Evolutionary conservation across 2,888 invertebrate genomes (phyloP), one percentile per base, ranked within the genome.

Genomic region (Dendrolimus pini): DNA sequence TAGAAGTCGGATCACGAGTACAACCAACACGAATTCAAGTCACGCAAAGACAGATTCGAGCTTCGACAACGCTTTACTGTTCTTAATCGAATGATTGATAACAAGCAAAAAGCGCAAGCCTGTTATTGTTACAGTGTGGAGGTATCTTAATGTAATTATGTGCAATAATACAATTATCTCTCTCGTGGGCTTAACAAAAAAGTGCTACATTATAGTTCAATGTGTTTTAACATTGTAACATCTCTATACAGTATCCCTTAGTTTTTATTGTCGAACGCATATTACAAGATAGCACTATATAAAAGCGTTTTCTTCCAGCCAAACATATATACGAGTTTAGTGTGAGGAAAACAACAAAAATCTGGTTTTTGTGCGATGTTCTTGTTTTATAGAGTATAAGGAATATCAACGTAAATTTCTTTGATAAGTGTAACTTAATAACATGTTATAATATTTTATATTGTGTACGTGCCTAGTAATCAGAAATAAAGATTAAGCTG

Each of bases 1-100:
- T 85, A 70, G 82, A 62, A 67, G 63, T 62, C 59, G 60, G 62
- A 70, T 75, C 73, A 77, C 77, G 74, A 76, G 67, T 65, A 63
- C 60, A 59, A 67, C 63, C 67, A 69, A 71, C 80, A 80, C 79
- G 78, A 80, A 83, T 83, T 87, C 86, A 86, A 83, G 83, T 87
- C 86, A 86, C 84, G 85, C 81, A 77, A 62, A 56, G 72, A 68
- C 69, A 47, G 69, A 67, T 69, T 65, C 70, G 60, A 63, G 61
- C 66, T 60, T 65, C 67, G 65, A 72, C 69, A 67, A 65, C 65
- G 67, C 63, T 65, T 70, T 66, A 65, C 60, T 54, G 61, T 60
- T 60, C 63, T 56, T 65, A 60, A 62, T 61, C 64, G 64, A 65
- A 72, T 78, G 78, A 83, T 82, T 75, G 77, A 78, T 76, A 72